A percentile compares a stretch with the other conserved stretches of the same genome.
Evolutionary conservation across 2,888 invertebrate genomes (phyloP).

Genomic region (Branchipolynoe longqiensis): DNA sequence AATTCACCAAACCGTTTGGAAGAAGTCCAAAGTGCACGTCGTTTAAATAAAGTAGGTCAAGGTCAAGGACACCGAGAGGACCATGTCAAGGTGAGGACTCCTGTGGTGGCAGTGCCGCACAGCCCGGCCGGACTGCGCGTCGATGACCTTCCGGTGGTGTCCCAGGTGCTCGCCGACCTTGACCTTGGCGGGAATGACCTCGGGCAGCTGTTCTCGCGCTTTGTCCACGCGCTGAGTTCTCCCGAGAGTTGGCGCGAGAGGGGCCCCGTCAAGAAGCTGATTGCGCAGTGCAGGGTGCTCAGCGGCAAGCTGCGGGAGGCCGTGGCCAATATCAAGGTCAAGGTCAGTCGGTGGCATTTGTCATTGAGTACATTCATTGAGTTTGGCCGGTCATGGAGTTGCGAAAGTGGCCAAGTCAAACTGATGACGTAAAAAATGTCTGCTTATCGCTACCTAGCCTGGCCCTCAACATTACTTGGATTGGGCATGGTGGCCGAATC

Average conservation of each 20-base stretch:
- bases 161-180: not conserved
- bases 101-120: no score
- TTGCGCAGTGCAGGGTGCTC: not conserved
- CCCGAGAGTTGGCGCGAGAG: constrained; percentile 16
- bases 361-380: no score
- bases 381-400: no score
- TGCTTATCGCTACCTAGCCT: no score
- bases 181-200: not conserved
- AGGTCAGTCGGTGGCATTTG: not conserved
- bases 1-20: not conserved
- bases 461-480: no score
- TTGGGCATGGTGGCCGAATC: no score
- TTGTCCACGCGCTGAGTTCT: not conserved
- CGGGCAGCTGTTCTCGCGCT: not conserved
- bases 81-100: not conserved
- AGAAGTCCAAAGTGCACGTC: not conserved
- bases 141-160: constrained; percentile 11
- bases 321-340: not conserved
- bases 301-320: not conserved
- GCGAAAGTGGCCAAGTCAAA: no score
- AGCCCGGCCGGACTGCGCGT: not conserved
- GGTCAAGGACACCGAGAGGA: not conserved
- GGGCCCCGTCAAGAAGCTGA: constrained; percentile 4
- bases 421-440: no score
- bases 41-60: not conserved